phyloP scores from a whole-genome alignment of 2,888 invertebrate genomes.

The Phlogophora meticulosa region DNA sequence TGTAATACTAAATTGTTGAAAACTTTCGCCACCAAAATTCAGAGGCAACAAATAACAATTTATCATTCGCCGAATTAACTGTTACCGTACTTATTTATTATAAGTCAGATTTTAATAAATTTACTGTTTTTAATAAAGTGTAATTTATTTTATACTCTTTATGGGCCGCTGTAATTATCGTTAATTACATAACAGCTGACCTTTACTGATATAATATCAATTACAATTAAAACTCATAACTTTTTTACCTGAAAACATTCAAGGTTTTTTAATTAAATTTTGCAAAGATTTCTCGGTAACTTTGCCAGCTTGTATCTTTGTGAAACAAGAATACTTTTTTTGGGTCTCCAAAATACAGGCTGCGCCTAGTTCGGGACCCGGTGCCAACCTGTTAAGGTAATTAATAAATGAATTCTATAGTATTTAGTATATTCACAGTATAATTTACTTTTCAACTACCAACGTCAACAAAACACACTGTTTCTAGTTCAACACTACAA shows the following conservation, averaged over 20 bases:
- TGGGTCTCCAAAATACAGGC: no score
- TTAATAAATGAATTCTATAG: no score
- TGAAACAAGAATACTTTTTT: no score
- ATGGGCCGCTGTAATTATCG: constrained; percentile 12
- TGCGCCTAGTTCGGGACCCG: no score
- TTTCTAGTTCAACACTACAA: constrained; percentile 20
- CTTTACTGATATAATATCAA: constrained; percentile 6
- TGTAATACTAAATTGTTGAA: constrained; percentile 53
- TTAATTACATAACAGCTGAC: neutral
- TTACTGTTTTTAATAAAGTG: constrained; percentile 41
- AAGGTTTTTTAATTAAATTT: neutral
- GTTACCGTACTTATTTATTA: constrained; percentile 52
- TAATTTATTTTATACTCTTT: constrained; percentile 40
- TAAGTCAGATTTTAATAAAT: constrained; percentile 48
- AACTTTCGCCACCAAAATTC: constrained; percentile 54
- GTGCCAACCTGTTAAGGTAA: no score
- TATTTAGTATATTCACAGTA: neutral
- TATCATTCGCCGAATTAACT: constrained; percentile 56
- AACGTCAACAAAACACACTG: constrained; percentile 1
- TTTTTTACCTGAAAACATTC: neutral
- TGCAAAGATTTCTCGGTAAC: neutral
- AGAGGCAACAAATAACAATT: constrained; percentile 55
- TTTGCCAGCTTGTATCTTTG: no score
- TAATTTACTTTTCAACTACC: neutral
- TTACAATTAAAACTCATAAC: neutral